Base-by-base conservation (phyloP, 2,888 invertebrate species). In the Serripes groenlandicus region DNA sequence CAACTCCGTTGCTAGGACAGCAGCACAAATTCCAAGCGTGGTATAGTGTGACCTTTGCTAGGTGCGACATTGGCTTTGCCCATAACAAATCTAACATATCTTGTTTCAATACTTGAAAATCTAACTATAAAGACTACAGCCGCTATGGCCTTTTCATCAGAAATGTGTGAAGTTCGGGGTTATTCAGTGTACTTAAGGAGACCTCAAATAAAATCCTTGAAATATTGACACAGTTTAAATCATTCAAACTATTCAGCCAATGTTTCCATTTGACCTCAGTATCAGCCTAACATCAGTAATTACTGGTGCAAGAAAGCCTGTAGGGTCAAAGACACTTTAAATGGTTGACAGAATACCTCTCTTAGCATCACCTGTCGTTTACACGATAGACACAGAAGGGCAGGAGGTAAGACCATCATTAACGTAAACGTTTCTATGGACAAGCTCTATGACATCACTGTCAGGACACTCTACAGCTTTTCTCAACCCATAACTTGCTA, bases 1-100 rank as follows among this genome's bases (percentile, higher is more conserved):
- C 0, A 86, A 35, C 42, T 88, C 81, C 1, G 76, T 64, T 9
- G 80, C 81, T 21, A 83, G 32, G 5, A 86, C 84, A 4, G 85
- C 80, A 11, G 42, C 42, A 42, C 42, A 42, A 42, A 42, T 42
- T 42, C 42, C 42, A 42, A 42, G 42, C 84, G 62, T 3, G 87
- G 83, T 15, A 88, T 81, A 0, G 86, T 85, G 30, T 75, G 71
- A n/a, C 85, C 42, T 28, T 37, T 62, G 0, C 34, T 15, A 18
- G 86, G 88, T 35, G 84, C 76, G 2, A 85, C 66, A 35, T 74
- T 88, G 7, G 83, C 68, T 54, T 89, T 89, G 2, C 87, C 87
- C 15, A 86, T 15, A 7, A 88, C 30, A 52, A 85, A 84, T 3
- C 82, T 64, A 30, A 77, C 15, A 21, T 80, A 18, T 15, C 2